phyloP scores from a whole-genome alignment of 1,140 invertebrate species.

The Bicyclus anynana region DNA sequence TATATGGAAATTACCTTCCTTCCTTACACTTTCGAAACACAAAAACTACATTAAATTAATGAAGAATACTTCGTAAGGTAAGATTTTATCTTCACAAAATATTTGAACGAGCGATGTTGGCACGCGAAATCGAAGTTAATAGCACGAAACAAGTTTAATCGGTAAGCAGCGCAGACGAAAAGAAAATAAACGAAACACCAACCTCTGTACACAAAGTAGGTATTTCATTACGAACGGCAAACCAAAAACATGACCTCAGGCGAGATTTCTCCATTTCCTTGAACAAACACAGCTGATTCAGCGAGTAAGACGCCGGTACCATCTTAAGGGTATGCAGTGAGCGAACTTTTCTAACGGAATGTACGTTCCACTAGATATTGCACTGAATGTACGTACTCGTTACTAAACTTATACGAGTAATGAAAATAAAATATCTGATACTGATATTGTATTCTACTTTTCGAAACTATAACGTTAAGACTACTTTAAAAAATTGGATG shows the following conservation, averaged over 20 bases:
- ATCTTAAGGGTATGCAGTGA: too few species aligned
- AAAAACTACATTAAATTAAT: not conserved
- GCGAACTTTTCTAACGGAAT: not conserved
- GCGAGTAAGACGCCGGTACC: slow-evolving; percentile 1
- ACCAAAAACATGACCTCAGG: slow-evolving; percentile 43
- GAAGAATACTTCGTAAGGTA: not conserved
- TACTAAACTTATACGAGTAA: too few species aligned
- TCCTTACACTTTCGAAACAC: not conserved
- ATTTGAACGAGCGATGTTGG: slow-evolving; percentile 22
- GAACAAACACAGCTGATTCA: slow-evolving; percentile 37
- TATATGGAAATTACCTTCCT: not conserved
- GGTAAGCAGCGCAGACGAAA: slow-evolving; percentile 26
- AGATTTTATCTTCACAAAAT: slow-evolving; percentile 19
- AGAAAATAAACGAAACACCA: slow-evolving; percentile 62
- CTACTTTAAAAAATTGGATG: too few species aligned
- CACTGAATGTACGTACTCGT: too few species aligned
- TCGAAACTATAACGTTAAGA: too few species aligned
- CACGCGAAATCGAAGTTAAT: slow-evolving; percentile 42
- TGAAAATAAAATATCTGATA: too few species aligned
- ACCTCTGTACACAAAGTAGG: slow-evolving; percentile 51
- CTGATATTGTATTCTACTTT: too few species aligned
- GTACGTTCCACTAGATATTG: not conserved
- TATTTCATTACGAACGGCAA: slow-evolving; percentile 61
- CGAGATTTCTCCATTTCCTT: slow-evolving; percentile 42
- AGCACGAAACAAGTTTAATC: slow-evolving; percentile 40